Base-by-base conservation (phyloP, 2,888 invertebrate genomes). In the Microctonus brassicae region DNA sequence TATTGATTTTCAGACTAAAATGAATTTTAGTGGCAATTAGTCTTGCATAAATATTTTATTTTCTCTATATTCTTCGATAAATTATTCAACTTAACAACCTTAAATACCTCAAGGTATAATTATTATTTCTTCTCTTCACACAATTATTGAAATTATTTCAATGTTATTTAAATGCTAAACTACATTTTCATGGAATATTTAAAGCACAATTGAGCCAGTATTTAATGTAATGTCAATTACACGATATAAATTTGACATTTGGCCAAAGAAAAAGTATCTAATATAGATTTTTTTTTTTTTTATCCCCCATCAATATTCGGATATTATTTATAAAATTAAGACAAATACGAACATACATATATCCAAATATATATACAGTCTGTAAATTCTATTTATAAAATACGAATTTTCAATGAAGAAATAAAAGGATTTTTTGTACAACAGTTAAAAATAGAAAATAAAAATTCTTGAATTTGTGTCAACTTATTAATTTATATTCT, bases 171-270 rank as follows among this genome's bases (percentile, higher is more conserved):
- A 26, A 42, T 63, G 47, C 47, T 17, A 24, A 26, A 2, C 9
- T n/a, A 22, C n/a, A 7, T 34, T 11, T 20, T 17, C n/a, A 39
- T 22, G 22, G 20, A 2, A 57, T 17, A 24, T 33, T 34, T 4
- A 26, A 24, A 10, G 39, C 39, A 24, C 11, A 9, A 24, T 22
- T 17, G 52, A 66, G 7, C 24, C 7, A 17, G 57, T 66, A 26
- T 57, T 55, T 39, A 20, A 66, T 26, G 7, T n/a, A 24, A 36
- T n/a, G 52, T 22, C 57, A 57, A 39, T 26, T 26, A 29, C 9
- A 22, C 24, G n/a, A n/a, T 34, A 13, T 57, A 39, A 33, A 57
- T 57, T 57, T 36, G 36, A 66, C 39, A 24, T 66, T 39, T 36
- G n/a, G 26, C 17, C 20, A 17, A 20, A 24, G 7, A 20, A n/a